Percentiles rank a stretch among this genome's conserved stretches.
Conservation (phyloP, 2,113 vertebrate species). For the Anguilla japonica region DNA sequence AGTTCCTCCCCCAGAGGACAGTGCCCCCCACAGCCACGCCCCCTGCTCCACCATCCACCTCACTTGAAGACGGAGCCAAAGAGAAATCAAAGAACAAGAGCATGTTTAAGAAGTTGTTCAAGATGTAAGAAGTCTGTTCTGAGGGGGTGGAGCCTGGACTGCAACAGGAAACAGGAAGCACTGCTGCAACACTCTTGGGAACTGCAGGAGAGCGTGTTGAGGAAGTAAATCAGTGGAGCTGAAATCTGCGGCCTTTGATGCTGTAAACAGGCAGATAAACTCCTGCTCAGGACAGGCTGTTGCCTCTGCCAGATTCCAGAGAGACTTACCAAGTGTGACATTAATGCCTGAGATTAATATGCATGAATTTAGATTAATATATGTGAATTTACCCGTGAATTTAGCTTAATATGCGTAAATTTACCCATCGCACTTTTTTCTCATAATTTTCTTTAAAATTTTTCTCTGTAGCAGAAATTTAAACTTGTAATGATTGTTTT, state of each 20-base stretch:
- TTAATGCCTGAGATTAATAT: too few relatives aligned
- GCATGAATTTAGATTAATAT: too few relatives aligned
- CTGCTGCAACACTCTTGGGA: background rate
- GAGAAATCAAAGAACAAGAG: slow-evolving; percentile 49
- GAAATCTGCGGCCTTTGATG: background rate
- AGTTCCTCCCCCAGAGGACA: background rate
- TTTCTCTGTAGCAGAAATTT: background rate
- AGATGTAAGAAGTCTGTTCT: slow-evolving; percentile 40
- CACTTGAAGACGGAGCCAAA: slow-evolving; percentile 18
- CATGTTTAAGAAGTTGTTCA: slow-evolving; percentile 67
- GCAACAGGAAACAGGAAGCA: background rate
- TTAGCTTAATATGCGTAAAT: background rate
- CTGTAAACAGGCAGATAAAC: background rate
- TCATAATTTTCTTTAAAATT: background rate
- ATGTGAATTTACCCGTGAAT: background rate
- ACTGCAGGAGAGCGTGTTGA: background rate
- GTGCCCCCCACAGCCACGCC: slow-evolving; percentile 18
- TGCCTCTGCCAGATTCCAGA: background rate
- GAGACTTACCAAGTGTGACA: background rate
- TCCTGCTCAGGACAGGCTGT: background rate
- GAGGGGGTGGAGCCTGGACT: background rate
- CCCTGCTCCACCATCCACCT: slow-evolving; percentile 14
- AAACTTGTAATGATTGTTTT: background rate
- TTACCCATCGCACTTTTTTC: background rate
- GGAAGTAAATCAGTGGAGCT: background rate